A percentile compares a stretch with the other conserved stretches of the same genome.
Conservation (phyloP, 2,888 invertebrate species). For the Anthrax anthrax region DNA sequence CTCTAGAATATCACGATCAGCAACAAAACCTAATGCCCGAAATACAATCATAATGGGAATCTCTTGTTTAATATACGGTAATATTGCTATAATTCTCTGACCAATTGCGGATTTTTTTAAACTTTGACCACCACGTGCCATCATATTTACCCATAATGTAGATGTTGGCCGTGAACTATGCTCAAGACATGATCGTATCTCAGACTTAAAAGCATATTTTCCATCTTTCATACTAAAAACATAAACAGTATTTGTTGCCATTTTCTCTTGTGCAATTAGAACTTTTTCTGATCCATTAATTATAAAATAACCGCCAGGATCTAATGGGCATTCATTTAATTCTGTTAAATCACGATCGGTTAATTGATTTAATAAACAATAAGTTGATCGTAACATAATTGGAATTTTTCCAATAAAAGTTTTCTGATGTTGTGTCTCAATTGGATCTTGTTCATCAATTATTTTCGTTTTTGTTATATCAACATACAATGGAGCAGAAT, state of each 20-base stretch:
- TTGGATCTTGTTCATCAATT: conserved; percentile 78
- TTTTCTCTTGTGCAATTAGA: conserved; percentile 98
- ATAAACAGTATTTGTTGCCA: conserved; percentile 99
- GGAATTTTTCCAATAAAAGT: conserved; percentile 85
- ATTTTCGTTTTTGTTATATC: conserved; percentile 95
- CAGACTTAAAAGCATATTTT: conserved; percentile 97
- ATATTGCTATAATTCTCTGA: conserved; percentile 91
- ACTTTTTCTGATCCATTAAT: conserved; percentile 99
- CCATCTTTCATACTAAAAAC: conserved; percentile 99
- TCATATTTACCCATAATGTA: conserved; percentile 98
- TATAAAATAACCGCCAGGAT: conserved; percentile 99
- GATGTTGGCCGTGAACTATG: conserved; percentile 92
- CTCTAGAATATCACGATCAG: conserved; percentile 96
- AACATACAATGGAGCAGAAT: conserved; percentile 96
- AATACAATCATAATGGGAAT: conserved; percentile 99
- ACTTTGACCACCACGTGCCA: conserved; percentile 96
- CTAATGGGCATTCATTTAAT: conserved; percentile 96
- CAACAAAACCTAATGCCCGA: conserved; percentile 96
- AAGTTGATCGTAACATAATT: conserved; percentile 96
- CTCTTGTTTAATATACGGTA: conserved; percentile 98
- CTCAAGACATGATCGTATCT: conserved; percentile 89
- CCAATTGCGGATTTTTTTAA: conserved; percentile 99
- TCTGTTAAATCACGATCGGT: conserved; percentile 99
- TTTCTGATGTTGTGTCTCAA: conserved; percentile 67
- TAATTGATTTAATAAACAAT: conserved; percentile 84